These are phyloP conservation scores for Parotocinclus haroldoi DNA, from an alignment of 2,797 vertebrate genomes.

Conservation along the genomic window DNA sequence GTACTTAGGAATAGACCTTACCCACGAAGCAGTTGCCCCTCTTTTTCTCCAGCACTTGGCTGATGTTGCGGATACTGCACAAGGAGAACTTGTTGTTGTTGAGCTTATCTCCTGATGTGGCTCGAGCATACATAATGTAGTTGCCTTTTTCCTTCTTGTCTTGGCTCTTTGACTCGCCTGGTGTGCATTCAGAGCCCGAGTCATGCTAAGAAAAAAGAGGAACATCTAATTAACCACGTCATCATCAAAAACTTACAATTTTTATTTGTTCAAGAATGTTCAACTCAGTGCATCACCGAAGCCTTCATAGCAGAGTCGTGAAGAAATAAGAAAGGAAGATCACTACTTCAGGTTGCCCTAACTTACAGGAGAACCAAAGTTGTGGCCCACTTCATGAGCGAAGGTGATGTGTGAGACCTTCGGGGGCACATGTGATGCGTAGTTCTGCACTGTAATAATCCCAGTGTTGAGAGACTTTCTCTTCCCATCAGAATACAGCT, in stretches of 20 bases:
- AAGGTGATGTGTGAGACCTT: slow-evolving; percentile 99
- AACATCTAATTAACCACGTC: too few species aligned
- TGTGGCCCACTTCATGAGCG: slow-evolving; percentile 98
- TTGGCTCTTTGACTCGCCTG: slow-evolving; percentile 92
- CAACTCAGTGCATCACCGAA: too few species aligned
- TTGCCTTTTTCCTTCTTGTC: slow-evolving; percentile 97
- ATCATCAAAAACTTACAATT: too few species aligned
- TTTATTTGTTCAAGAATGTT: too few species aligned
- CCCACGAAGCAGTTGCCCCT: slow-evolving; percentile 95
- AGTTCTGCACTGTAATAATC: slow-evolving; percentile 98
- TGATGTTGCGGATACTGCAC: slow-evolving; percentile 96
- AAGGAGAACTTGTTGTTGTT: slow-evolving; percentile 98
- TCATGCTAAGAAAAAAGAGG: slow-evolving; percentile 78
- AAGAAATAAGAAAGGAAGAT: too few species aligned
- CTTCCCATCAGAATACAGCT: slow-evolving; percentile 95
- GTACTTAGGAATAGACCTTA: slow-evolving; percentile 61
- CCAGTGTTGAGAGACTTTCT: slow-evolving; percentile 98
- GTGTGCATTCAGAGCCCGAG: slow-evolving; percentile 95
- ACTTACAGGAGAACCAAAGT: slow-evolving; percentile 98
- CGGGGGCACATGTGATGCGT: slow-evolving; percentile 95
- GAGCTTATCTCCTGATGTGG: slow-evolving; percentile 95
- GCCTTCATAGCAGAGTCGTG: too few species aligned
- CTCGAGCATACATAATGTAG: slow-evolving; percentile 98
- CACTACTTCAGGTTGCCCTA: too few species aligned
- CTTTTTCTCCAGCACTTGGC: slow-evolving; percentile 97